Evolutionary conservation across 2,888 invertebrate species (phyloP).

Genomic region (Leucophora obtusa): DNA sequence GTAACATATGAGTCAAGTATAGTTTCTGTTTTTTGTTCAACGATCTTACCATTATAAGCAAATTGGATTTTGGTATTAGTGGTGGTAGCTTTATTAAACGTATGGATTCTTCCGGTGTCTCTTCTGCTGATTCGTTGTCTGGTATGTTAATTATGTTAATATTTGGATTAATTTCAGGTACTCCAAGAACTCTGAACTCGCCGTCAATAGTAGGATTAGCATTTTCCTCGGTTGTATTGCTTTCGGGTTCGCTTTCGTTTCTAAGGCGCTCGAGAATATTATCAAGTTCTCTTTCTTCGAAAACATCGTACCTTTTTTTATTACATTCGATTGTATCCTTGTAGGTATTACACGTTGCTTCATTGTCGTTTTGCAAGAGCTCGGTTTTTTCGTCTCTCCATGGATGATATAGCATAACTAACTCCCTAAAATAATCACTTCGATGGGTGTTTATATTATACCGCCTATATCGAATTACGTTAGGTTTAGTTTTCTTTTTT

Average conservation of each 20-base stretch:
- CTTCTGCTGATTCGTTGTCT: too few relatives aligned
- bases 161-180: too few relatives aligned
- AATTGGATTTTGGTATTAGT: too few relatives aligned
- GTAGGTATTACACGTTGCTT: not conserved
- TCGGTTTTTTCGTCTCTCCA: conserved; percentile 12
- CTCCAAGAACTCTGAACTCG: conserved; percentile 31
- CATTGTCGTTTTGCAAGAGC: not conserved
- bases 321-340: not conserved
- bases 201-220: conserved; percentile 36
- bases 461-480: conserved; percentile 16
- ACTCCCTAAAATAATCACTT: conserved; percentile 9
- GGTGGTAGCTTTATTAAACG: too few relatives aligned
- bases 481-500: too few relatives aligned
- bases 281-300: conserved; percentile 19
- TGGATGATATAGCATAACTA: not conserved
- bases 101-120: too few relatives aligned
- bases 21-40: too few relatives aligned
- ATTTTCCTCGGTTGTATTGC: conserved; percentile 2
- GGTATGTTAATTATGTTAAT: too few relatives aligned
- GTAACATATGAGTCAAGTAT: too few relatives aligned
- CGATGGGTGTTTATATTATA: too few relatives aligned
- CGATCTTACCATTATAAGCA: too few relatives aligned
- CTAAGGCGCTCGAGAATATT: conserved; percentile 15
- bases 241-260: not conserved
- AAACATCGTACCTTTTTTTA: not conserved